Conservation (phyloP, 1,140 invertebrate genomes). For the Vollenhovia emeryi region DNA sequence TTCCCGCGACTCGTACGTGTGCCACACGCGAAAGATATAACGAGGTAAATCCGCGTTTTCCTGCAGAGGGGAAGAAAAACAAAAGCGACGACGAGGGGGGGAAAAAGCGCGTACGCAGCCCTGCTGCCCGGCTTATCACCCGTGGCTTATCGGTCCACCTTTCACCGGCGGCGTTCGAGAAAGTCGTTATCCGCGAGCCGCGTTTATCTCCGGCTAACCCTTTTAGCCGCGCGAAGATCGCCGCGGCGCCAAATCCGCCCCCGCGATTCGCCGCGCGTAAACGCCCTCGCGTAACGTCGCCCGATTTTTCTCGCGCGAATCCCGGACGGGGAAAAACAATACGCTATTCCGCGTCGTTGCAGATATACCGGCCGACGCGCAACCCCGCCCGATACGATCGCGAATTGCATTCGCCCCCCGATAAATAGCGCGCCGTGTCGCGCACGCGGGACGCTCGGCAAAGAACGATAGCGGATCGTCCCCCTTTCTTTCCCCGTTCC, state of each 20-base stretch:
- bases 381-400: not conserved
- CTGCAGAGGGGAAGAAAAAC: not conserved
- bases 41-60: conserved; percentile 22
- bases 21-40: conserved; percentile 15
- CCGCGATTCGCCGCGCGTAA: conserved; percentile 7
- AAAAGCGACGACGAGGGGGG: not conserved
- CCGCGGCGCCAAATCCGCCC: not conserved
- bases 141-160: conserved; percentile 35
- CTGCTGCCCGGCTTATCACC: conserved; percentile 32
- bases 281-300: not conserved
- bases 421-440: conserved; percentile 27
- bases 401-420: conserved; percentile 28
- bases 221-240: conserved; percentile 11
- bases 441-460: not conserved
- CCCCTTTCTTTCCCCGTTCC: not conserved
- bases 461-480: conserved; percentile 11
- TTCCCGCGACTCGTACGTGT: conserved; percentile 6
- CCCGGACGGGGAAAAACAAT: not conserved
- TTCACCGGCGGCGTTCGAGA: conserved; percentile 36
- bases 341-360: not conserved
- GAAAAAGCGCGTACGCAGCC: not conserved
- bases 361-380: conserved; percentile 16
- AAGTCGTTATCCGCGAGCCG: conserved; percentile 43
- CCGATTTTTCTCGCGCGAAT: not conserved
- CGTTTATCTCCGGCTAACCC: conserved; percentile 41